Base-by-base conservation (phyloP, 1,140 invertebrate genomes). In the Drosophila nasuta region DNA sequence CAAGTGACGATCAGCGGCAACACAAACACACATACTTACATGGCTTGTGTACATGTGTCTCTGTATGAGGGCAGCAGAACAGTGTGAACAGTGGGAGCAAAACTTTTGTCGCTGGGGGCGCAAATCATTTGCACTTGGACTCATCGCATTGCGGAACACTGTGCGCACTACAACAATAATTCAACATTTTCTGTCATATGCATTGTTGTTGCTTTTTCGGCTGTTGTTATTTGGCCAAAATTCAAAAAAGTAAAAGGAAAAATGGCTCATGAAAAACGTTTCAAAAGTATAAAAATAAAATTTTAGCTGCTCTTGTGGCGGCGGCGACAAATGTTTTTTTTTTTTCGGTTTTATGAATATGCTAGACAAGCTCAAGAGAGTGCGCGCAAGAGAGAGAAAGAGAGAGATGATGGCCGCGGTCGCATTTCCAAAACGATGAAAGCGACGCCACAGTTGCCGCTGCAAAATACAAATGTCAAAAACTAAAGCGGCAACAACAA, bases 221-320 rank as follows among this genome's bases (percentile, higher is more conserved):
- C 46, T 77, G 17, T 57, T 79, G 63, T 69, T 69, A 77, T 80
- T 88, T 81, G 85, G 85, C 85, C 83, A 85, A 88, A 87, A 87
- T 73, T 88, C 83, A 87, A 81, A 77, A 77, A 86, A 79, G 56
- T 58, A 64, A 71, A 75, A 71, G 56, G 56, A 60, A 82, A 88
- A 80, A 89, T 83, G 69, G 70, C 80, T 65, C 74, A 81, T 80
- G 77, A 89, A 75, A 87, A 80, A 41, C 17, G 74, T 72, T 79
- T 67, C 65, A 46, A 63, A 52, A 52, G 80, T 87, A 80, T 79
- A 88, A 88, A 88, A 87, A 87, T 87, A 87, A 88, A 74, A 80
- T 71, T 58, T 57, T 79, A 62, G 79, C 65, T 43, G 41, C 41
- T 43, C 11, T 62, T 45, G 62, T 48, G 17, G 62, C 51, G 17